Base-by-base conservation (phyloP, 2,113 vertebrate genomes). In the Hystrix brachyura region DNA sequence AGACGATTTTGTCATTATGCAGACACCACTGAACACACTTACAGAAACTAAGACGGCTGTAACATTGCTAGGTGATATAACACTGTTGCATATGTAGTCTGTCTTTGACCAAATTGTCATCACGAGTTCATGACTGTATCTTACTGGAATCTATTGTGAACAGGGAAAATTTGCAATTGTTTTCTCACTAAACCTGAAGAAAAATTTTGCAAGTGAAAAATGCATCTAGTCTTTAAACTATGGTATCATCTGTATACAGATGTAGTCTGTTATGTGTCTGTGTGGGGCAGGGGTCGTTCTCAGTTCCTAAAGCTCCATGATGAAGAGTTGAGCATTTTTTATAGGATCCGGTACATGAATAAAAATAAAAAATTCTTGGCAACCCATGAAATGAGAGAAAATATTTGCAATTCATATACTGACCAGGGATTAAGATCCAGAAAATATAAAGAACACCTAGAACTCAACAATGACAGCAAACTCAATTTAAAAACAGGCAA, bases 341-440 rank as follows among this genome's bases (percentile, higher is more conserved):
- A 51, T 88, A 95, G 48, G 86, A 55, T 69, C 15, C 90, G 29
- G 7, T 76, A 90, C 7, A 43, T 64, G 38, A 92, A 92, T 76
- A 92, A 94, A 85, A 96, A 87, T 78, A 60, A 93, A 90, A 96
- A 92, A 62, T 72, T 78, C 53, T 89, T 97, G 81, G 8, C 21
- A 94, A 87, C 46, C 34, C n/a, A 65, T 57, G 43, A 27, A 94
- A 83, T 85, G 38, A 51, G 29, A 88, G 38, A 91, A 97, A 96
- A 91, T 48, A 43, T 48, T 90, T 90, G 17, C 27, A 92, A 84
- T 46, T 67, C 57, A 74, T 62, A 57, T n/a, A 76, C 23, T 96
- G 46, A 82, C 84, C 88, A 87, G 5, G 21, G 46, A 80, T 67
- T 96, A 76, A 69, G 43, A 74, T 64, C 19, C 53, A 71, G 9